Evolutionary conservation across 2,797 vertebrate species (phyloP).

Genomic region (Mionectes olivaceus): DNA sequence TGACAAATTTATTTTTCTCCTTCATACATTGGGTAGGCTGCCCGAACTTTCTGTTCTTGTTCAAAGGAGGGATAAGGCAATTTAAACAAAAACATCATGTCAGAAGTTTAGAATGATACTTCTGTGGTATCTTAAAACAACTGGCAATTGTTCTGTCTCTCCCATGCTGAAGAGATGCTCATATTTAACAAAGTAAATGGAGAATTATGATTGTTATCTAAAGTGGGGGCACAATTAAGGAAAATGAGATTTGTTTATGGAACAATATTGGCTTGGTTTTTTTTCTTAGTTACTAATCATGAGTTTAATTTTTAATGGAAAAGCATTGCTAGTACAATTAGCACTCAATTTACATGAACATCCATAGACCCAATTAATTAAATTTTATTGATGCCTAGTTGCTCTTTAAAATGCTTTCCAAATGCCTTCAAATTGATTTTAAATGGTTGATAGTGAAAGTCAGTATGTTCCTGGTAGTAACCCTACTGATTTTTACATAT

Average conservation of each 20-base stretch:
- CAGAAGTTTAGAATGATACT: slow-evolving; percentile 26
- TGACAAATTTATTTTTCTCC: not conserved
- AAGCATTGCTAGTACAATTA: slow-evolving; percentile 83
- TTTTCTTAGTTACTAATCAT: slow-evolving; percentile 75
- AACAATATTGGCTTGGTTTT: slow-evolving; percentile 55
- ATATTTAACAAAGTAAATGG: slow-evolving; percentile 55
- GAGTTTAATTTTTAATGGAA: slow-evolving; percentile 85
- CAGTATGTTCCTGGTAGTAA: slow-evolving; percentile 53
- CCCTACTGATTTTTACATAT: slow-evolving; percentile 30
- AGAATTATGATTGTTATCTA: slow-evolving; percentile 73
- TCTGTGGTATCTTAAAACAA: slow-evolving; percentile 4
- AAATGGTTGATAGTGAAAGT: slow-evolving; percentile 74
- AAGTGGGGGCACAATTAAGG: slow-evolving; percentile 67
- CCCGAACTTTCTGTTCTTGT: slow-evolving; percentile 35
- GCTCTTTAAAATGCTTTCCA: slow-evolving; percentile 83
- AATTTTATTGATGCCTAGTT: slow-evolving; percentile 84
- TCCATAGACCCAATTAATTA: slow-evolving; percentile 84
- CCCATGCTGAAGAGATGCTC: slow-evolving; percentile 22
- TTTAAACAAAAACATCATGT: slow-evolving; percentile 9
- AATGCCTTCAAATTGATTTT: slow-evolving; percentile 82
- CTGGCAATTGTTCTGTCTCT: not conserved
- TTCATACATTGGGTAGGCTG: not conserved
- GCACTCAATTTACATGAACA: slow-evolving; percentile 83
- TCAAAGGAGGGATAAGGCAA: slow-evolving; percentile 25
- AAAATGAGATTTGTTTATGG: slow-evolving; percentile 73